These are phyloP conservation scores for Acleris holmiana DNA, from an alignment of 2,888 invertebrate genomes.

Conservation along the genomic window DNA sequence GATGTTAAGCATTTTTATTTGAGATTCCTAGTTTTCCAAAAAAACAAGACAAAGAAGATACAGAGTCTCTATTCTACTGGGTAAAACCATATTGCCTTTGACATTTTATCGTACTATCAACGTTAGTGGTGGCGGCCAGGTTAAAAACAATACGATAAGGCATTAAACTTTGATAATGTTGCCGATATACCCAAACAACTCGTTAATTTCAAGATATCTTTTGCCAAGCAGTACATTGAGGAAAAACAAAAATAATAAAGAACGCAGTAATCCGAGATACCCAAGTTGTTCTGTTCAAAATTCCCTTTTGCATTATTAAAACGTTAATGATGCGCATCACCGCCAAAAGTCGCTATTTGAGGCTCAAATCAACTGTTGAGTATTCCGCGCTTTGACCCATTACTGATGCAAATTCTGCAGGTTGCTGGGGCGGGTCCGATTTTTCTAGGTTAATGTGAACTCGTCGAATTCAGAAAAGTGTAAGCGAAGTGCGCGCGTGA, in stretches of 20 bases:
- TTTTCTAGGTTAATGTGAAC: constrained; percentile 35
- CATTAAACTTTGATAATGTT: no score
- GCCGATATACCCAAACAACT: no score
- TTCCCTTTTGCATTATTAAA: constrained; percentile 15
- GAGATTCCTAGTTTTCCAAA: no score
- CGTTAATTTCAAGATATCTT: no score
- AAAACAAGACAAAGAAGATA: no score
- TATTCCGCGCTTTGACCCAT: constrained; percentile 36
- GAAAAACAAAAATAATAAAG: no score
- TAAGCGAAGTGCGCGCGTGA: constrained; percentile 13
- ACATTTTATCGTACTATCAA: no score
- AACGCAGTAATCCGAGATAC: background rate
- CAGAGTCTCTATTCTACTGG: no score
- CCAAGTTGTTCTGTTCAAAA: background rate
- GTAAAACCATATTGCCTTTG: no score
- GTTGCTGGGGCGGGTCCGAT: constrained; percentile 25
- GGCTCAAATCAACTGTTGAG: constrained; percentile 37
- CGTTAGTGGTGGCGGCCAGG: no score
- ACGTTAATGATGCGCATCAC: constrained; percentile 6
- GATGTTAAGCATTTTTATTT: background rate
- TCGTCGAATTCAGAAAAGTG: constrained; percentile 22
- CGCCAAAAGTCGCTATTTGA: constrained; percentile 27
- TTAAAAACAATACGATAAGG: no score
- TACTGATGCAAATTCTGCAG: constrained; percentile 35
- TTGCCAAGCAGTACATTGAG: no score